Percentiles rank a stretch among this genome's conserved stretches.
phyloP scores from a whole-genome alignment of 1,140 invertebrate genomes.

The Zaprionus camerounensis region DNA sequence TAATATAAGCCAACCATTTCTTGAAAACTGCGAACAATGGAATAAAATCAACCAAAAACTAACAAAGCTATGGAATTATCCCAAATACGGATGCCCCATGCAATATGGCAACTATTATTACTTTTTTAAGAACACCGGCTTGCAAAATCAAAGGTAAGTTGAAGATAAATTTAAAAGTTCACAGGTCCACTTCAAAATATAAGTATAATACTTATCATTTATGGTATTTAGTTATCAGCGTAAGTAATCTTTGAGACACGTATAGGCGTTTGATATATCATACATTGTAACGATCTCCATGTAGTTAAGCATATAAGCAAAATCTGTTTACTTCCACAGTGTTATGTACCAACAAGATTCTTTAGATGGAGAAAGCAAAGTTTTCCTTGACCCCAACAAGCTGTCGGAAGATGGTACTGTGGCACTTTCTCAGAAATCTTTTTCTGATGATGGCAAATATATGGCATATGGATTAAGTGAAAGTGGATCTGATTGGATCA shows the following conservation, averaged over 20 bases:
- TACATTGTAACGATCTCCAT: not conserved
- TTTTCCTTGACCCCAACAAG: slow-evolving; percentile 98
- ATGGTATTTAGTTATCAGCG: not conserved
- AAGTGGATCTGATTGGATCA: slow-evolving; percentile 98
- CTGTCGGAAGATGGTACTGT: slow-evolving; percentile 97
- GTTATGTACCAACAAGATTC: slow-evolving; percentile 96
- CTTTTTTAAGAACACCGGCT: slow-evolving; percentile 96
- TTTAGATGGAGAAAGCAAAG: slow-evolving; percentile 90
- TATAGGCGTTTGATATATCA: not conserved
- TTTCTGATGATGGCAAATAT: slow-evolving; percentile 95
- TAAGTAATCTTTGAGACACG: not conserved
- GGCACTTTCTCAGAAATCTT: slow-evolving; percentile 91
- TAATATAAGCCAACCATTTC: slow-evolving; percentile 93
- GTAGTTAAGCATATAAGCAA: not conserved
- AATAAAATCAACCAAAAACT: slow-evolving; percentile 90
- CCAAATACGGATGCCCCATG: slow-evolving; percentile 95
- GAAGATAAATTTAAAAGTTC: not conserved
- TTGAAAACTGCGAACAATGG: slow-evolving; percentile 91
- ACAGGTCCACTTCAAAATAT: not conserved
- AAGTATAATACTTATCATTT: not conserved
- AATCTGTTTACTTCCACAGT: slow-evolving; percentile 85
- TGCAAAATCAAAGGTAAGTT: slow-evolving; percentile 96
- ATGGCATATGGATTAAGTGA: slow-evolving; percentile 96
- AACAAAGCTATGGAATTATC: slow-evolving; percentile 97
- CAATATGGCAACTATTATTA: slow-evolving; percentile 95